phyloP scores from a whole-genome alignment of 2,888 invertebrate genomes.

The Atethmia centrago region DNA sequence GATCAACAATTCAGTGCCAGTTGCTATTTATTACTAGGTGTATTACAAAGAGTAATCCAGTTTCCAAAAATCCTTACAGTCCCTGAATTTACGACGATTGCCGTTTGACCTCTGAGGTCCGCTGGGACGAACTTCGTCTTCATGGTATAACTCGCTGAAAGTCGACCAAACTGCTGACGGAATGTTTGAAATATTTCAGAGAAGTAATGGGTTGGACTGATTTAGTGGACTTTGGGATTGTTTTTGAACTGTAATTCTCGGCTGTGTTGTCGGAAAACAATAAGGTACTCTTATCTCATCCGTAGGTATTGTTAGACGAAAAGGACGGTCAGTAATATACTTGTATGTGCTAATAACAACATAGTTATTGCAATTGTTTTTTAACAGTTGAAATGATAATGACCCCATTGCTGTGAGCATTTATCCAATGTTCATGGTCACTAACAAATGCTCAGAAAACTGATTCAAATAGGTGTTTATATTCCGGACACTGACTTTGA shows the following conservation, averaged over 20 bases:
- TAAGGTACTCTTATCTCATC: not conserved
- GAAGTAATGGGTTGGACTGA: conserved; percentile 36
- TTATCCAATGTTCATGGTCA: not conserved
- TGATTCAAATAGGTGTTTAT: too few species aligned
- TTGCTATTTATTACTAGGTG: not conserved
- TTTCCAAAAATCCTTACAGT: not conserved
- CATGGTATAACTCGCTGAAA: conserved; percentile 21
- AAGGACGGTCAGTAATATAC: not conserved
- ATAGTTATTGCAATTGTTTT: not conserved
- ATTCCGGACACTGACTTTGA: too few species aligned
- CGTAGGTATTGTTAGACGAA: not conserved
- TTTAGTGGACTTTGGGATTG: conserved; percentile 32
- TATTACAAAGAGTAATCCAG: not conserved
- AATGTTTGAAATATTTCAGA: conserved; percentile 41
- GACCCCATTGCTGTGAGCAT: not conserved
- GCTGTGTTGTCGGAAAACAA: not conserved
- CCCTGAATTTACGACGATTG: conserved; percentile 34
- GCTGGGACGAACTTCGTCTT: conserved; percentile 25
- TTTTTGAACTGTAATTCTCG: conserved; percentile 22
- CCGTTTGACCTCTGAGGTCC: conserved; percentile 27
- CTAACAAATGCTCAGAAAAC: not conserved
- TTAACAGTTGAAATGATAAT: not conserved
- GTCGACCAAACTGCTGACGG: conserved; percentile 7
- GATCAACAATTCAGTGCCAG: too few species aligned
- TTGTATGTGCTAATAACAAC: not conserved